Base-by-base conservation (phyloP, 35 echinoderm and acorn worm species). In the Hemicentrotus pulcherrimus region DNA sequence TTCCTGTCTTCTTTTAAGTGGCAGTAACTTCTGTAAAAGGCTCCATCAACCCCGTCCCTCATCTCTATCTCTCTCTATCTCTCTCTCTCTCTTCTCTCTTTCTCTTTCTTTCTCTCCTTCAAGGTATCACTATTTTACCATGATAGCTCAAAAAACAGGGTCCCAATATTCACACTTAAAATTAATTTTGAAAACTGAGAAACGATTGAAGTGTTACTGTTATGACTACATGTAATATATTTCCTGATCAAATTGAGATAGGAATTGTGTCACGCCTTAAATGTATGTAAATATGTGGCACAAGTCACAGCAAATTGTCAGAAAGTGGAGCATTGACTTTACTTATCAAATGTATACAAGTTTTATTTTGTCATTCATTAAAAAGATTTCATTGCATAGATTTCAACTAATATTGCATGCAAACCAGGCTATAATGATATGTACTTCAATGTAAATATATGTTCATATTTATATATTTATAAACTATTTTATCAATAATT, bases 321-420 rank as follows among this genome's bases (percentile, higher is more conserved):
- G 28, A 78, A 78, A 28, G 18, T 6, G 9, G 28, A 8, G 5
- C 1, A 78, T 9, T 24, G 32, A 47, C 2, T 45, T 90, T 90
- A 90, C 41, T 95, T 88, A 52, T 95, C 70, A 86, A 95, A 95
- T 52, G 32, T 88, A 88, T 35, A 86, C 47, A 88, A 88, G 32
- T 89, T 88, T 88, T 88, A 88, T 95, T 86, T 88, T 55, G 47
- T 88, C 91, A 93, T 93, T 48, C 91, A 93, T 93, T 58, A 93
- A 47, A 93, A 85, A 32, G 65, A 85, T 78, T 47, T 94, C 60
- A 94, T 94, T 32, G 31, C 58, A 94, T 30, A 71, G 47, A 50
- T 32, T 94, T 32, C 31, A 85, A 65, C 33, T 33, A 58, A 48
- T 47, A 32, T 71, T 85, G 94, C 94, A 94, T 86, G 78, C 78